Evolutionary conservation across 30 jellyfish, hydroid and myxozoan genomes (phyloP).

Genomic region (Catostylus mosaicus): DNA sequence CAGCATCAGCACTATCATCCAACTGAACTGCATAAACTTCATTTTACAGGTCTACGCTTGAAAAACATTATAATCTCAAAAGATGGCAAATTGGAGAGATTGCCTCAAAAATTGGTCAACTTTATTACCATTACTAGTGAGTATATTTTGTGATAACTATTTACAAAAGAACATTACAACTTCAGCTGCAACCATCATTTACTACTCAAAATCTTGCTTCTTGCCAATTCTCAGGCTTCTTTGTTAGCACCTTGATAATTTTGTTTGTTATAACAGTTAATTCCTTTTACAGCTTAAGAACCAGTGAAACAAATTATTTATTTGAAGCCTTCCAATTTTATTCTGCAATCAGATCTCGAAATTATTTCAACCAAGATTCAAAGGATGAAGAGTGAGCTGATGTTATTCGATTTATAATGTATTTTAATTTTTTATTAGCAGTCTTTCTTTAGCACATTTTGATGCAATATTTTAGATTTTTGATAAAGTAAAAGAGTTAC

Average conservation of each 20-base stretch:
- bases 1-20: no score
- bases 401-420: no score
- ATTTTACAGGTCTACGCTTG: conserved; percentile 60
- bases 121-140: conserved; percentile 87
- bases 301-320: conserved; percentile 84
- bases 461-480: no score
- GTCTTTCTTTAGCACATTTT: no score
- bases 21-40: no score
- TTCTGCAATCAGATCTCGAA: conserved; percentile 79
- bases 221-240: no score
- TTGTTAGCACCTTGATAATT: no score
- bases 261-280: background rate
- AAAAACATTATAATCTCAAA: conserved; percentile 50
- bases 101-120: conserved; percentile 91
- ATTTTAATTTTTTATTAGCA: no score
- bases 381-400: conserved; percentile 48
- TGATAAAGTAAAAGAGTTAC: no score
- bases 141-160: conserved; percentile 10
- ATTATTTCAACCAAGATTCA: conserved; percentile 64
- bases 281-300: conserved; percentile 68
- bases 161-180: no score
- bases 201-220: no score
- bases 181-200: no score
- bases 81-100: conserved; percentile 91
- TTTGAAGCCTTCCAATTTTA: conserved; percentile 83